Base-by-base conservation (phyloP, 2,888 invertebrate genomes). In the Rhodophaea formosa region DNA sequence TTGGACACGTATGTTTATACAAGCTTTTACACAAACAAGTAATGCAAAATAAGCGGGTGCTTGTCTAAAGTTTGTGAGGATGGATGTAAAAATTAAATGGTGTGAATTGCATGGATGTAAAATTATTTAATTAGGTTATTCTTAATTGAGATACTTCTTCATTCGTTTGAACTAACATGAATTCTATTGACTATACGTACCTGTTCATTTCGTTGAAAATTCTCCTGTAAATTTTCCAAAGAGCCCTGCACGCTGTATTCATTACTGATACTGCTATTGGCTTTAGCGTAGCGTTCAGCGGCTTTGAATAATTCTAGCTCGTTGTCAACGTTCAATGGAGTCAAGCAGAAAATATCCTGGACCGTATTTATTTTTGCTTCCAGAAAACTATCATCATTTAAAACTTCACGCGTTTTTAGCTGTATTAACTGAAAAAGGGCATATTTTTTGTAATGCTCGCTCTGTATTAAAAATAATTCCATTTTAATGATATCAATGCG, bases 271-370 rank as follows among this genome's bases (percentile, higher is more conserved):
- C 23, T 7, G 7, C 14, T 7, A 52, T 52, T 39, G 1, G 35
- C 12, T 52, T 52, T 12, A 17, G 52, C 39, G 12, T 52, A 52
- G 10, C 52, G 35, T 52, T 52, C 52, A 35, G 39, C 52, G 10
- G 52, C 52, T 17, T 52, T 52, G 16, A 52, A 52, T 17, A 52
- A 16, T 15, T 39, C 52, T n/a, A 52, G n/a, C 17, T 52, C 52
- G 17, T 52, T 39, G 3, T 52, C 52, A 7, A 52, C 2, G 17
- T 52, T 52, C 14, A 52, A 39, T 52, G 52, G 52, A 16, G 17
- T 39, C 10, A 52, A 39, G 16, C 17, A 2, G 12, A 52, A 52
- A 17, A 52, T 35, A 39, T 52, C 35, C 7, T 39, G 7, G 2
- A 39, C 35, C 12, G 52, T 52, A 6, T 3, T 10, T 8, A 39